Base-by-base conservation (phyloP, 2,113 vertebrate species). In the Tapirus terrestris region DNA sequence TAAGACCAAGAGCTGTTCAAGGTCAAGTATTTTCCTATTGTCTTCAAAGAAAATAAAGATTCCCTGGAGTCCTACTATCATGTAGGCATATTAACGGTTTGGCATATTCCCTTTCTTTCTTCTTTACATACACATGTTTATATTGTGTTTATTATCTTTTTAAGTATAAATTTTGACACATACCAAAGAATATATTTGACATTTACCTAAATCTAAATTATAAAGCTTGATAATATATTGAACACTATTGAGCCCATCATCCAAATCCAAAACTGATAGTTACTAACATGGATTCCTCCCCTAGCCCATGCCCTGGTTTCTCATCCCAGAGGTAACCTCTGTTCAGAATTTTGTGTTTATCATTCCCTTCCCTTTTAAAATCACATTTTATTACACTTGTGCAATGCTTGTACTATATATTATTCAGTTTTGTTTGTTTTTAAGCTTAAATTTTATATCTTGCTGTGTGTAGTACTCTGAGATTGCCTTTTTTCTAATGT, bases 281-380 rank as follows among this genome's bases (percentile, higher is more conserved):
- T 72, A 48, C 29, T 61, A 58, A n/a, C 18, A 51, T 13, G 3
- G 67, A 27, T 92, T 43, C 63, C 25, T 91, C 51, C 27, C 48
- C 8, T 43, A 31, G n/a, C 18, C 7, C 33, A 51, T n/a, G 23
- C 23, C 16, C 67, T 83, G 11, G 11, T 17, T 63, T 2, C 56
- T 25, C 17, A 14, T 25, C 16, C 67, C 17, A 21, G 67, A 73
- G 10, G 68, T 43, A 60, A 45, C 6, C 23, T 33, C 53, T 72
- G 31, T 73, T 92, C 77, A n/a, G 29, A 82, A 83, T 36, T 92
- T 73, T 83, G 79, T 33, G 20, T 73, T 92, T 48, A 83, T 90
- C 8, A 23, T 83, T 92, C 23, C 31, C 23, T 48, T 36, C 43
- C 14, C 6, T 31, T 89, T 43, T 39, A 73, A 60, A 89, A 87